Conservation (phyloP, 2,797 vertebrate genomes). For the Gorsachius magnificus region DNA sequence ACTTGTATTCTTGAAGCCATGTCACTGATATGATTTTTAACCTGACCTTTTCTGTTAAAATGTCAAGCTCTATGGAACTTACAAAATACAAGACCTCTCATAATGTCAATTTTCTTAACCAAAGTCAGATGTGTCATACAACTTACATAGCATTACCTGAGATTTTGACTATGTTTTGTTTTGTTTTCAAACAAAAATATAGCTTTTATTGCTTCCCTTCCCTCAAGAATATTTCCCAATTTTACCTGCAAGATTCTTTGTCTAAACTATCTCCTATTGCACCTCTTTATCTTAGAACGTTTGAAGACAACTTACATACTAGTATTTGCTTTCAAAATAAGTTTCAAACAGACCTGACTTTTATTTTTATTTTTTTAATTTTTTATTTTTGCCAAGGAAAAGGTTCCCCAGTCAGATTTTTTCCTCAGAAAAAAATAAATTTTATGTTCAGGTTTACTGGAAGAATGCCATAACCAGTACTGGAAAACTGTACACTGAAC, state of each 20-base stretch:
- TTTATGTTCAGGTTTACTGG: background rate
- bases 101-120: background rate
- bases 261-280: background rate
- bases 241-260: background rate
- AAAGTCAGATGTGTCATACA: background rate
- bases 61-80: background rate
- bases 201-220: background rate
- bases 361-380: background rate
- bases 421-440: background rate
- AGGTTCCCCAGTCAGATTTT: background rate
- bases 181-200: background rate
- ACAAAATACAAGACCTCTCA: background rate
- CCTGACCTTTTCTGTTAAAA: constrained; percentile 5
- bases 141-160: background rate
- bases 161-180: background rate
- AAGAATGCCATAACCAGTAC: background rate
- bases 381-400: background rate
- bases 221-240: background rate
- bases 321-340: background rate
- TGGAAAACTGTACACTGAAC: background rate
- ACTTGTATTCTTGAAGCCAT: background rate
- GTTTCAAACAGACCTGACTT: background rate
- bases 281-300: background rate
- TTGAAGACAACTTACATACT: background rate
- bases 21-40: background rate